phyloP scores from a whole-genome alignment of 2,113 vertebrate species.

The Psilopsiagon aymara region DNA sequence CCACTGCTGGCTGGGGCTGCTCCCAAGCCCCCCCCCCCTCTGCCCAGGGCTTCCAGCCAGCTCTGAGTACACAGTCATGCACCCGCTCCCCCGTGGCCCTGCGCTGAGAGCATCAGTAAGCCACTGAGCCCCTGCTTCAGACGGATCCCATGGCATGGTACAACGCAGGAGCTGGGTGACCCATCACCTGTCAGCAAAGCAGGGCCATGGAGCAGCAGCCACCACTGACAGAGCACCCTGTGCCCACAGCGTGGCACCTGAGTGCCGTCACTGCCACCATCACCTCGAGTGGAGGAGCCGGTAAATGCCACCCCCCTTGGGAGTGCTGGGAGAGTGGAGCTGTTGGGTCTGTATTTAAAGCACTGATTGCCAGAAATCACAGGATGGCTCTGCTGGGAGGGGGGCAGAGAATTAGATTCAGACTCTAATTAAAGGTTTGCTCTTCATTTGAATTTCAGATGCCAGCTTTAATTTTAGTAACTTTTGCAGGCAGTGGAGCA shows the following conservation, averaged over 20 bases:
- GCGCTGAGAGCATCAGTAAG: accelerated
- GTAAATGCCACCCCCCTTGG: neutral
- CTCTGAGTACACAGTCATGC: accelerated
- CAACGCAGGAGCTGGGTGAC: neutral
- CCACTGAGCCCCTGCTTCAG: accelerated
- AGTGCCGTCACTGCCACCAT: neutral
- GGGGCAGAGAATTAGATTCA: slow-evolving; percentile 80
- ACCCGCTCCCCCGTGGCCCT: neutral
- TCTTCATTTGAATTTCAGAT: slow-evolving; percentile 85
- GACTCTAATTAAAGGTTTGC: slow-evolving; percentile 82
- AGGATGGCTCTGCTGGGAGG: slow-evolving; percentile 65
- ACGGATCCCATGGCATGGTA: neutral
- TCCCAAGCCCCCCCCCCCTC: neutral
- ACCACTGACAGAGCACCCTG: neutral
- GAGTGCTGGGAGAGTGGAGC: neutral
- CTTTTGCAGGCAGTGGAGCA: slow-evolving; percentile 62
- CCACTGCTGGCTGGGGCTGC: neutral
- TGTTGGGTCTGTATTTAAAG: slow-evolving; percentile 71
- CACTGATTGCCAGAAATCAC: slow-evolving; percentile 82
- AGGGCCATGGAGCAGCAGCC: neutral
- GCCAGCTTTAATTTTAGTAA: slow-evolving; percentile 81
- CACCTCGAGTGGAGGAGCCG: accelerated
- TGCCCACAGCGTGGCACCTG: neutral
- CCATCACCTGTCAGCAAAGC: neutral
- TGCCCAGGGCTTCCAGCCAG: neutral